Conservation (phyloP, 1,140 invertebrate genomes). For the Mactra quadrangularis region DNA sequence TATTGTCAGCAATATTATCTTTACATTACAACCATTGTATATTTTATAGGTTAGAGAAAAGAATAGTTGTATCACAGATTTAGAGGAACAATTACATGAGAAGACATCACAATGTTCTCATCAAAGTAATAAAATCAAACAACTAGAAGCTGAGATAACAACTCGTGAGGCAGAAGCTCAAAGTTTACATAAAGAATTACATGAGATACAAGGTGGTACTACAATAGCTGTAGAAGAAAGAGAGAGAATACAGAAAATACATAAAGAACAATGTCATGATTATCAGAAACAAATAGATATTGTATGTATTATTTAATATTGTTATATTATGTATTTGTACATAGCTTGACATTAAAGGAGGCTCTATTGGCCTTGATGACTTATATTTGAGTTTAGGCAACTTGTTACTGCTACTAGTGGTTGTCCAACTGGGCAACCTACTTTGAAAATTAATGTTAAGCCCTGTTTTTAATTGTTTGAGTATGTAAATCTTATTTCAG, state of each 20-base stretch:
- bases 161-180: slow-evolving; percentile 66
- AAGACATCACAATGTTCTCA: slow-evolving; percentile 69
- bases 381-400: no score
- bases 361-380: no score
- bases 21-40: no score
- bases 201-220: slow-evolving; percentile 63
- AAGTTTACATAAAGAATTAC: slow-evolving; percentile 61
- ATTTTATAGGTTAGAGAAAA: slow-evolving; percentile 72
- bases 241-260: slow-evolving; percentile 69
- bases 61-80: slow-evolving; percentile 64
- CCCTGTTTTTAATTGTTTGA: not conserved
- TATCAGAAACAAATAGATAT: slow-evolving; percentile 78
- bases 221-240: slow-evolving; percentile 41
- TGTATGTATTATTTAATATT: slow-evolving; percentile 67
- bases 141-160: slow-evolving; percentile 68
- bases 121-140: slow-evolving; percentile 62
- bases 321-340: no score
- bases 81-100: slow-evolving; percentile 75
- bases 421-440: no score
- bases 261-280: slow-evolving; percentile 73
- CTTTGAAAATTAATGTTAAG: no score
- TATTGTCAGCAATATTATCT: no score
- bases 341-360: no score
- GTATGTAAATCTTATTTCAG: not conserved
- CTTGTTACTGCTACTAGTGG: no score